Conservation (phyloP, 2,113 vertebrate species). For the Carassius carassius region DNA sequence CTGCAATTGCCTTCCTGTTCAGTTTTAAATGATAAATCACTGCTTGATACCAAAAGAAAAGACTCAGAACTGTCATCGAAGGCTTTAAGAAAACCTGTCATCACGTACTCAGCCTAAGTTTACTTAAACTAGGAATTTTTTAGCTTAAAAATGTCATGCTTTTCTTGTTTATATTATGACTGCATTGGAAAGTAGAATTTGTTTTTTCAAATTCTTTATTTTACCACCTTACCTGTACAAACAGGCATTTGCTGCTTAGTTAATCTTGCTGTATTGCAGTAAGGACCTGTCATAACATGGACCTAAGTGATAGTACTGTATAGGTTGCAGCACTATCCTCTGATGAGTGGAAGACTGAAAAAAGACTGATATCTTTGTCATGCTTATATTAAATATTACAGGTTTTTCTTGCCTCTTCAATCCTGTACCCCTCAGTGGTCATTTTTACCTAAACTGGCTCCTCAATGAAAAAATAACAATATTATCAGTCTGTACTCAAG, state of each 20-base stretch:
- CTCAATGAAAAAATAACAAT: neutral
- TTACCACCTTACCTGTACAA: slow-evolving; percentile 42
- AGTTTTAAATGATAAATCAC: neutral
- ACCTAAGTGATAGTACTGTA: slow-evolving; percentile 1
- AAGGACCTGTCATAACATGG: slow-evolving; percentile 34
- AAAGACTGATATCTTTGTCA: neutral
- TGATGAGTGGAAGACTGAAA: neutral
- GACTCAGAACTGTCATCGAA: neutral
- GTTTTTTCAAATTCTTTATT: neutral
- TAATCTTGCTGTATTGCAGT: slow-evolving; percentile 45
- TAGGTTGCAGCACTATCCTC: slow-evolving; percentile 16
- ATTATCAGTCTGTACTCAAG: no score
- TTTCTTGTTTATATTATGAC: slow-evolving; percentile 48
- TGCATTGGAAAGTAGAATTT: slow-evolving; percentile 31
- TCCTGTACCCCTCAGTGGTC: neutral
- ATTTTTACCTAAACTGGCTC: neutral
- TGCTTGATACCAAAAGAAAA: neutral
- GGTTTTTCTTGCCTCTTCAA: neutral
- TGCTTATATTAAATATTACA: neutral
- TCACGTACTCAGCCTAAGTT: neutral
- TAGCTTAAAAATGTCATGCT: neutral
- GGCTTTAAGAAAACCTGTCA: neutral
- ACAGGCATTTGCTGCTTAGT: slow-evolving; percentile 32
- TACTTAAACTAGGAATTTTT: neutral
- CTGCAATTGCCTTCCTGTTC: neutral